phyloP scores from a whole-genome alignment of 2,888 invertebrate species.

The Helobdella robusta region DNA sequence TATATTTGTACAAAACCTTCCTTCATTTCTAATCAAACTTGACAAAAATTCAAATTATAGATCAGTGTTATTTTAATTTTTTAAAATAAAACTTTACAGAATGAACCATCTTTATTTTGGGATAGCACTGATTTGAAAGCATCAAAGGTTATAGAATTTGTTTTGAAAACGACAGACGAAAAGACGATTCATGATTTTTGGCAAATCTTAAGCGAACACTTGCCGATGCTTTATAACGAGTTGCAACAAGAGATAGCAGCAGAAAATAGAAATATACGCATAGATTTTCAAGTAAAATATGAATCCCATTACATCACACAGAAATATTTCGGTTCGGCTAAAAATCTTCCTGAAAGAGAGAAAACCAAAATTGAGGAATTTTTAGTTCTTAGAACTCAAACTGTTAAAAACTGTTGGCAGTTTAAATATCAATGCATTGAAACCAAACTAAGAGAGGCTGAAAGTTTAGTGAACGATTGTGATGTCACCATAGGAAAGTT shows the following conservation, averaged over 20 bases:
- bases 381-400: background rate
- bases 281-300: constrained; percentile 3
- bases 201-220: background rate
- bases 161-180: background rate
- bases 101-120: too few relatives aligned
- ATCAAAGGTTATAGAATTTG: constrained; percentile 16
- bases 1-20: too few relatives aligned
- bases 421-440: background rate
- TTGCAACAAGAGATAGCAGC: constrained; percentile 1
- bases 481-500: background rate
- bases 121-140: too few relatives aligned
- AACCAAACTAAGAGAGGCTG: background rate
- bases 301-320: constrained; percentile 1
- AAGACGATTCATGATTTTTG: constrained; percentile 1
- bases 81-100: too few relatives aligned
- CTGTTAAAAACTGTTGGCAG: background rate
- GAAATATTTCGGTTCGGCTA: constrained; percentile 9
- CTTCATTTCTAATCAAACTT: too few relatives aligned
- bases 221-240: constrained; percentile 12
- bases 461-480: background rate
- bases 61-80: too few relatives aligned
- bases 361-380: constrained; percentile 13
- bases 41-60: too few relatives aligned
- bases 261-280: background rate
- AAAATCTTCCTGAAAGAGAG: constrained; percentile 14